Evolutionary conservation across 2,888 invertebrate genomes (phyloP), one percentile per base, ranked within the genome.

Genomic region (Aplocera efformata): DNA sequence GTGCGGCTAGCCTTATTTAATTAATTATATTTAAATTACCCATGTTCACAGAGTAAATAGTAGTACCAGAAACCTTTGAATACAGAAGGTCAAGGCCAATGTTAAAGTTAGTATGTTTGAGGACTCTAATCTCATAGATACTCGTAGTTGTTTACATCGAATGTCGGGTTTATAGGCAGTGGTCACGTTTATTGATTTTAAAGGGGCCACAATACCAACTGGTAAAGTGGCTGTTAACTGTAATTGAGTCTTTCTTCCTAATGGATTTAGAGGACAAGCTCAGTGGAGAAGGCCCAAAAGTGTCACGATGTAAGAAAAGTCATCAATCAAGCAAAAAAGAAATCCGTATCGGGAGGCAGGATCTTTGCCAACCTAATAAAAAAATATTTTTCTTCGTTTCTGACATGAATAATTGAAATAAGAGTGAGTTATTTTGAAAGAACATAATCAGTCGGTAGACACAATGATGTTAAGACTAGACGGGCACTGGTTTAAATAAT

Each of bases 241-340:
- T 70, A 69, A 70, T 69, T 71, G 68, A 69, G 67, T 74, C 60
- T 44, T 45, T 52, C 42, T 39, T 47, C 53, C 55, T 67, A 65
- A 68, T 67, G 66, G 67, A 65, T 72, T 64, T 62, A 63, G 61
- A 64, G 52, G 63, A 60, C 61, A 63, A 60, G 53, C 56, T 60
- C 50, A 60, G 56, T 57, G 48, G 56, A 71, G 63, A 72, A 61
- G 62, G 58, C 58, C 56, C 56, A 62, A 60, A 73, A 71, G 62
- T 70, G 79, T 76, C 77, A 68, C 69, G 56, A 52, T 65, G 63
- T 67, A 68, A 71, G 74, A 72, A 74, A 77, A 72, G 60, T 74
- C 79, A 84, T 83, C 79, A 80, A 81, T 84, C 82, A 83, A 69
- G 67, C 56, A 68, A 67, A 74, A 73, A 79, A 77, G 66, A 60